These are phyloP conservation scores for Gisinianus flammeolus DNA, from an alignment of 2,888 invertebrate genomes.

Conservation along the genomic window DNA sequence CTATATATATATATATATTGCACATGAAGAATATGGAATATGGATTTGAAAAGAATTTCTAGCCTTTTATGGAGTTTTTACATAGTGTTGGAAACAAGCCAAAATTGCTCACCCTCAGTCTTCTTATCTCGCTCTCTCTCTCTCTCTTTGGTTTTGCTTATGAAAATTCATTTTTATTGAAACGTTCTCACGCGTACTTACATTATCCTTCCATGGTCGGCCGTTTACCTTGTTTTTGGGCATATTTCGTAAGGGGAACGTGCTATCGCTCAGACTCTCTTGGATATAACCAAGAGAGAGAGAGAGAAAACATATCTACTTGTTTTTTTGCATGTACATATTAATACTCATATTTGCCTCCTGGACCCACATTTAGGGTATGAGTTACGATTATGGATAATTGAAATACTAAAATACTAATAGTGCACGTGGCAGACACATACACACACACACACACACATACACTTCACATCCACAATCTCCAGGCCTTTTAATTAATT, in stretches of 20 bases:
- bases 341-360: too few relatives aligned
- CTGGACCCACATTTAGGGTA: too few relatives aligned
- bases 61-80: constrained; percentile 14
- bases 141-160: not conserved
- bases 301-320: not conserved
- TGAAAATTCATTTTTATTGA: constrained; percentile 34
- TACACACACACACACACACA: too few relatives aligned
- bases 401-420: too few relatives aligned
- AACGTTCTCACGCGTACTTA: constrained; percentile 1
- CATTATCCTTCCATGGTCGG: not conserved
- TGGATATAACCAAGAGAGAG: not conserved
- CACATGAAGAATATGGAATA: too few relatives aligned
- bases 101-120: constrained; percentile 29
- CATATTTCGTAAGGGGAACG: not conserved
- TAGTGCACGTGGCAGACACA: too few relatives aligned
- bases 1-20: too few relatives aligned
- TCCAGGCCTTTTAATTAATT: too few relatives aligned
- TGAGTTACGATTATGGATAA: too few relatives aligned
- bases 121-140: not conserved
- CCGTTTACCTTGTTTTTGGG: not conserved
- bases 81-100: constrained; percentile 24
- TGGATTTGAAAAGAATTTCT: constrained; percentile 8
- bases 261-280: not conserved
- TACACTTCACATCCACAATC: too few relatives aligned
- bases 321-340: too few relatives aligned